Base-by-base conservation (phyloP, 2,888 invertebrate genomes). In the Malthinus flaveolus region DNA sequence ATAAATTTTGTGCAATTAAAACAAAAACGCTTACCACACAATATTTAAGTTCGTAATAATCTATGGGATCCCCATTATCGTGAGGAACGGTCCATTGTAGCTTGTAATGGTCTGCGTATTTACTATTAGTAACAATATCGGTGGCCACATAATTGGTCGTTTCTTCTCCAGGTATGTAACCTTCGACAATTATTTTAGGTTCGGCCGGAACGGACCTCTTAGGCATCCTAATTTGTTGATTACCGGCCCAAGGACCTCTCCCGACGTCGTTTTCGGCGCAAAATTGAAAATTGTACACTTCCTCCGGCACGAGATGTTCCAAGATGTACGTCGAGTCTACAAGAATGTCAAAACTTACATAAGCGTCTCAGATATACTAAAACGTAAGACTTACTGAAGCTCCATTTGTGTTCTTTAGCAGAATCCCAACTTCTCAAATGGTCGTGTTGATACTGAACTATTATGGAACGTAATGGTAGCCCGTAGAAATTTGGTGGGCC, bases 11-110 rank as follows among this genome's bases (percentile, higher is more conserved):
- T n/a, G n/a, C n/a, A 23, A 23, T 23, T 3, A 5, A 11, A 32
- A 32, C 8, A 8, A 32, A 36, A n/a, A 33, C 23, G 80, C 85
- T 86, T 82, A 93, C 91, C 74, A 88, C 86, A 76, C 93, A 93
- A 78, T 88, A 91, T 75, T 83, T 86, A 64, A 95, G 84, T 76
- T 88, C 84, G 78, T 94, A 95, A 76, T 83, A 83, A 73, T 91
- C 89, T 72, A 95, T 94, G 23, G 89, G 90, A 78, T 93, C 93
- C 7, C 95, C 95, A 78, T 95, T 95, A 74, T 95, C 91, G 49
- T 89, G 87, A 0, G 95, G 94, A 49, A 90, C 86, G 70, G 86
- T 87, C 95, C 95, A 95, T 72, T 87, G 84, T 12, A 95, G 77
- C 72, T 93, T 91, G 74, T 87, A 93, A 73, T 87, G 88, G 78